phyloP scores from a whole-genome alignment of 2,113 vertebrate species.

The Psophia crepitans region DNA sequence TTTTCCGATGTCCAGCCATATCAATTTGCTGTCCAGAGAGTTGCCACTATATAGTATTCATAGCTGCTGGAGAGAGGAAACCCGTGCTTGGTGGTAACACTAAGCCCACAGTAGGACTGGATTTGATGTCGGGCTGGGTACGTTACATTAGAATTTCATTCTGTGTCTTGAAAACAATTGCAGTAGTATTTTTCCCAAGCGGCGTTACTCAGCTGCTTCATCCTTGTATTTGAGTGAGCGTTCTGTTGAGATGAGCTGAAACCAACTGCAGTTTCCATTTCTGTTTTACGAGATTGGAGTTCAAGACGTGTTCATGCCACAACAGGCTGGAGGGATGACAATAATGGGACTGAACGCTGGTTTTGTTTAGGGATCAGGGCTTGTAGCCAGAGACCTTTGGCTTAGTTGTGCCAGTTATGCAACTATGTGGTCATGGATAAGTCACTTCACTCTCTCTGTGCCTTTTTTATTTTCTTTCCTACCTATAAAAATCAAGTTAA shows the following conservation, averaged over 20 bases:
- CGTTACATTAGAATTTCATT: not conserved
- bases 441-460: not conserved
- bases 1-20: not conserved
- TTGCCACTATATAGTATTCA: not conserved
- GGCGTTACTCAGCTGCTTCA: not conserved
- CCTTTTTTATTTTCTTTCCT: not conserved
- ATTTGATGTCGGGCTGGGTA: not conserved
- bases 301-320: not conserved
- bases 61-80: not conserved
- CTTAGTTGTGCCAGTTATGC: not conserved
- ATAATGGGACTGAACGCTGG: not conserved
- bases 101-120: not conserved
- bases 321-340: not conserved
- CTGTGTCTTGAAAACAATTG: not conserved
- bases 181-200: not conserved
- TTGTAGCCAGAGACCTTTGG: not conserved
- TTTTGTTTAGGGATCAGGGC: not conserved
- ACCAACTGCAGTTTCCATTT: not conserved
- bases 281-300: not conserved
- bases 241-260: not conserved
- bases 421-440: not conserved
- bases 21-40: not conserved
- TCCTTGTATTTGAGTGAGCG: not conserved
- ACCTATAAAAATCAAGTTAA: conserved; percentile 17
- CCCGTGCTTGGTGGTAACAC: not conserved